Evolutionary conservation across 2,888 invertebrate species (phyloP), one percentile per base, ranked within the genome.

Genomic region (Apamea crenata): DNA sequence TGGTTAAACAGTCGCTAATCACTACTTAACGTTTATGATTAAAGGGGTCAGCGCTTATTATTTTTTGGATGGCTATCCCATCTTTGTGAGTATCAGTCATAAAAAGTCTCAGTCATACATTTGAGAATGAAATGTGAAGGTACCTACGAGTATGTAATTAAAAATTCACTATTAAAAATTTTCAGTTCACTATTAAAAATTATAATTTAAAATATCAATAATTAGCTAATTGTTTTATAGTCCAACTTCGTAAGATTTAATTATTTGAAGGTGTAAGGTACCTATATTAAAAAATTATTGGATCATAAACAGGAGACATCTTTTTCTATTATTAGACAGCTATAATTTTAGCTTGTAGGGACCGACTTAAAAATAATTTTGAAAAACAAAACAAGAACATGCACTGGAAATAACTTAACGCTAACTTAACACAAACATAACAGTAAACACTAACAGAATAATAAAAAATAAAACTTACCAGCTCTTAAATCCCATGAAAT

Each of bases 401-500:
- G 1, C 40, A 8, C 21, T 68, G 6, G 2, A 36, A 65, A 73
- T 61, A 83, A 68, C 78, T 63, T 56, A 74, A 59, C 47, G 44
- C 63, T 56, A 56, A 78, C 84, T 78, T 82, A 85, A 73, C 72
- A 53, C 21, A 25, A 63, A 81, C 32, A 63, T 36, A 70, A 82
- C 40, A 32, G 10, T 14, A 80, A 61, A 61, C 32, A 65, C 7
- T 36, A 7, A 21, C 4, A 76, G 1, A 47, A n/a, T 10, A 50
- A 36, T 29, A 7, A 44, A 47, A 75, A 65, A n/a, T 72, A 85
- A 70, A 50, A 95, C 96, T 95, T 88, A 96, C 96, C 96, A 92
- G 91, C 91, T 91, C 88, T 92, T 86, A 90, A 95, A 95, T 95
- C 94, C 96, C 96, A 96, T 96, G 92, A 94, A 96, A 94, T 91